phyloP scores from a whole-genome alignment of 2,888 invertebrate genomes.

The Lepidochrysops patricia region DNA sequence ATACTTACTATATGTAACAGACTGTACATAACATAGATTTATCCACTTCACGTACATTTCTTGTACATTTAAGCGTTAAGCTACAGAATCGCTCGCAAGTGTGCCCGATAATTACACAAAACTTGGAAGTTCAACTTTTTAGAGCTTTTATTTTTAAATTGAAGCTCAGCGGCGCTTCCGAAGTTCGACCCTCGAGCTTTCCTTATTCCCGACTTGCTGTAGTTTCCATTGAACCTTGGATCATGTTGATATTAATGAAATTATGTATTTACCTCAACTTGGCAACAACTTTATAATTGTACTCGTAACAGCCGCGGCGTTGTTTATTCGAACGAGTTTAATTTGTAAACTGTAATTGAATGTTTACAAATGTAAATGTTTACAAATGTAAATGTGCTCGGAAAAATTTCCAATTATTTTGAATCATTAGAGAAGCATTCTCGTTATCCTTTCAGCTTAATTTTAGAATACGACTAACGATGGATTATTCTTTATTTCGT shows the following conservation, averaged over 20 bases:
- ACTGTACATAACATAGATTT: too few relatives aligned
- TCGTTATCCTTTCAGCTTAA: background rate
- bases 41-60: background rate
- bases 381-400: background rate
- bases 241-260: slow-evolving; percentile 11
- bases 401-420: background rate
- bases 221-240: slow-evolving; percentile 18
- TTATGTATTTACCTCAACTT: background rate
- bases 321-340: background rate
- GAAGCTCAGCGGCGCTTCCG: slow-evolving; percentile 19
- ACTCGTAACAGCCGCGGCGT: background rate
- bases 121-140: slow-evolving; percentile 13
- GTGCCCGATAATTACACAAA: slow-evolving; percentile 13
- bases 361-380: background rate
- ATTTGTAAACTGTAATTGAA: background rate
- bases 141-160: slow-evolving; percentile 21
- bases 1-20: too few relatives aligned
- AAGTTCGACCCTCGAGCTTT: slow-evolving; percentile 22
- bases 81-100: background rate
- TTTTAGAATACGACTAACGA: background rate
- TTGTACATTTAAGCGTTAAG: background rate
- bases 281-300: slow-evolving; percentile 3
- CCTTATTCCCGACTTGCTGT: slow-evolving; percentile 18
- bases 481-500: background rate
- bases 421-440: background rate